phyloP scores from a whole-genome alignment of 2,888 invertebrate genomes.

The Chaetoderma sp. region DNA sequence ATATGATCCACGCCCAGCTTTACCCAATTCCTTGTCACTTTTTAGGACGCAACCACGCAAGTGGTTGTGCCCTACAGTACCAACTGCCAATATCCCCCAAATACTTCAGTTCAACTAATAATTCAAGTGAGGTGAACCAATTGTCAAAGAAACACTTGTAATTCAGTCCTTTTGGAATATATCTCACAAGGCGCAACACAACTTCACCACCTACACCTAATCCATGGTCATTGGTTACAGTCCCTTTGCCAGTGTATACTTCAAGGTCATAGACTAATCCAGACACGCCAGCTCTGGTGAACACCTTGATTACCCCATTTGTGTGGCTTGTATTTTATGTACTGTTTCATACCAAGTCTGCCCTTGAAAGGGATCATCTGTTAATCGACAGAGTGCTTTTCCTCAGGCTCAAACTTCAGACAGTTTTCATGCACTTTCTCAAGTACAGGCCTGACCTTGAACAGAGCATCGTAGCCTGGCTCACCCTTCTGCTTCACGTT shows the following conservation, averaged over 20 bases:
- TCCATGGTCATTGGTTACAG: not conserved
- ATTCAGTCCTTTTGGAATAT: constrained; percentile 3
- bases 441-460: constrained; percentile 28
- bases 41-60: constrained; percentile 27
- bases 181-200: constrained; percentile 4
- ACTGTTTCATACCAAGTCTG: constrained; percentile 29
- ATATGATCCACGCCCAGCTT: constrained; percentile 29
- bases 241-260: constrained; percentile 22
- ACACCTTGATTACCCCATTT: constrained; percentile 39
- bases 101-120: constrained; percentile 14
- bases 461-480: not conserved
- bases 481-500: not conserved
- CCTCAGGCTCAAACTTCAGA: constrained; percentile 45
- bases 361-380: constrained; percentile 57
- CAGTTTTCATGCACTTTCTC: constrained; percentile 27
- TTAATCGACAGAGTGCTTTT: constrained; percentile 50
- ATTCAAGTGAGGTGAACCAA: not conserved
- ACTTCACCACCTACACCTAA: constrained; percentile 8
- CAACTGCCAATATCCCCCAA: not conserved
- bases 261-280: constrained; percentile 27
- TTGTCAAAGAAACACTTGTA: constrained; percentile 25
- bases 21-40: constrained; percentile 34
- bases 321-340: constrained; percentile 31
- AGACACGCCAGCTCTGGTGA: constrained; percentile 1
- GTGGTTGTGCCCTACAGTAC: constrained; percentile 7